These are phyloP conservation scores for Drosophila arawakana DNA, from an alignment of 1,140 invertebrate species.

Conservation along the genomic window DNA sequence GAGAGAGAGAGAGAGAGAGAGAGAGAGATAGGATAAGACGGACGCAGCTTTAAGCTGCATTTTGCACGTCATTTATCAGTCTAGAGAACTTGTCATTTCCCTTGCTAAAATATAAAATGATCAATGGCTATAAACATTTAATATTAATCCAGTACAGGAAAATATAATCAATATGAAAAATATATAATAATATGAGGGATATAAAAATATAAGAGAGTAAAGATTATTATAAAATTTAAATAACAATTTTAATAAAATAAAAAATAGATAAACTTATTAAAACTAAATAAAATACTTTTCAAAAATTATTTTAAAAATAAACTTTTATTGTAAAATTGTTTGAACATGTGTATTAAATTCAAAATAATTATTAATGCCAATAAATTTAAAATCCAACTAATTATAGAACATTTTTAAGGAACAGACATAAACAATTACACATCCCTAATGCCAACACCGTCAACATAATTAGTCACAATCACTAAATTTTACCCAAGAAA, in stretches of 20 bases:
- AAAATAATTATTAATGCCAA: too few relatives aligned
- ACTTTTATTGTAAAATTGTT: too few relatives aligned
- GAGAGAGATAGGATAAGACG: not conserved
- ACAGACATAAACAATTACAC: not conserved
- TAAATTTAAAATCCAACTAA: too few relatives aligned
- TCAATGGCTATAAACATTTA: constrained; percentile 11
- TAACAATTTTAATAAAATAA: too few relatives aligned
- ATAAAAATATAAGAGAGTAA: too few relatives aligned
- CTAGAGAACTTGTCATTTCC: constrained; percentile 30
- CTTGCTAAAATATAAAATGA: not conserved
- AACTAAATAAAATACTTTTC: too few relatives aligned
- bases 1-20: not conserved
- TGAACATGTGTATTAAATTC: too few relatives aligned
- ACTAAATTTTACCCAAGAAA: constrained; percentile 52
- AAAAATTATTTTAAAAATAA: too few relatives aligned
- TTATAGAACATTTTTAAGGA: not conserved
- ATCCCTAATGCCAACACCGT: not conserved
- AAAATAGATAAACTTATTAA: too few relatives aligned
- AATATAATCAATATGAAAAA: too few relatives aligned
- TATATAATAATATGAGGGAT: too few relatives aligned
- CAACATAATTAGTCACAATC: constrained; percentile 65
- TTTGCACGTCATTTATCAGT: constrained; percentile 50
- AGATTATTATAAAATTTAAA: too few relatives aligned
- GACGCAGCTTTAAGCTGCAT: constrained; percentile 43
- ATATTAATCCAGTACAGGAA: not conserved